These are phyloP conservation scores for Saguinus imperator DNA, from an alignment of 2,113 vertebrate genomes.

Conservation along the genomic window DNA sequence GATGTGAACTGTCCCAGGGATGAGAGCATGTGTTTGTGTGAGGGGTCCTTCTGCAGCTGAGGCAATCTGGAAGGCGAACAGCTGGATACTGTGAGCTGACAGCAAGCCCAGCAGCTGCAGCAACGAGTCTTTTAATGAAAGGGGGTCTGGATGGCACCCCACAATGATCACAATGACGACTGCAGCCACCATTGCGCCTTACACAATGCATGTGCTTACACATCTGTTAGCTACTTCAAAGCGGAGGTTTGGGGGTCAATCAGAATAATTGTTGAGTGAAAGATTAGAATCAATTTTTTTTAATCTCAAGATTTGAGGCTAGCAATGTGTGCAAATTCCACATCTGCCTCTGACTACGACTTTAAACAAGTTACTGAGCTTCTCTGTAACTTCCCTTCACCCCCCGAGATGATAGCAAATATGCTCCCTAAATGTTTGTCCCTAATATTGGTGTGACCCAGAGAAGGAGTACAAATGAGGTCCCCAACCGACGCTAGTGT, in stretches of 20 bases:
- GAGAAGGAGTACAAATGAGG: background rate
- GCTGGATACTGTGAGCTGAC: background rate
- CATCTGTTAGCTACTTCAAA: background rate
- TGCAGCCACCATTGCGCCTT: background rate
- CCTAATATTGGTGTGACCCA: background rate
- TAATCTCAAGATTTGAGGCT: background rate
- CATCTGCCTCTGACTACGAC: background rate
- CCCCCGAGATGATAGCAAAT: background rate
- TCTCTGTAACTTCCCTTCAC: background rate
- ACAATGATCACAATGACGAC: background rate
- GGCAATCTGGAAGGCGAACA: background rate
- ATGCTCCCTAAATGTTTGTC: background rate
- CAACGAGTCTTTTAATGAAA: background rate
- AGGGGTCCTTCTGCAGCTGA: background rate
- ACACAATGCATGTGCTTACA: background rate
- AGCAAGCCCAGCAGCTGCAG: background rate
- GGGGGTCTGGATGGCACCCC: background rate
- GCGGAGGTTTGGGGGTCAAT: background rate
- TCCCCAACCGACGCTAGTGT: background rate
- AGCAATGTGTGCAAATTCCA: background rate
- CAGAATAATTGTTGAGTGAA: background rate
- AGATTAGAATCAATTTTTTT: background rate
- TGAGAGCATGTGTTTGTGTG: background rate
- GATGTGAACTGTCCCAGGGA: background rate
- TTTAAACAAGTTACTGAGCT: background rate